phyloP scores from a whole-genome alignment of 2,888 invertebrate species.

The Oscheius sp. region DNA sequence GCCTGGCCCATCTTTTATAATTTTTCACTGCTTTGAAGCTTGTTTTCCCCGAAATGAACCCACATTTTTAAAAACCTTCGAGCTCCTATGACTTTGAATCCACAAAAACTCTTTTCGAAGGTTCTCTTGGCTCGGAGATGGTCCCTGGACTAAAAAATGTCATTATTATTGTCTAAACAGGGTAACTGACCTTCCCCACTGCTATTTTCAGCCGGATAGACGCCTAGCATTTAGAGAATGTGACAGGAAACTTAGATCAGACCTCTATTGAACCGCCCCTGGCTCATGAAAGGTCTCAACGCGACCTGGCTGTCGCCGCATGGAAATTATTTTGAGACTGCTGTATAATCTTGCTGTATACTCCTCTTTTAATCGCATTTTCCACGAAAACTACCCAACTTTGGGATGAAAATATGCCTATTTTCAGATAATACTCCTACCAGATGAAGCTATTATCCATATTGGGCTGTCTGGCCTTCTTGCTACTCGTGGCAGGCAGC shows the following conservation, averaged over 20 bases:
- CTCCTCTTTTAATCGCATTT: no score
- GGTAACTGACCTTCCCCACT: neutral
- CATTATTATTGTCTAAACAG: neutral
- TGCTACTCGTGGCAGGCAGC: neutral
- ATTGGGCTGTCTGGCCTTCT: neutral
- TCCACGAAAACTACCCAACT: no score
- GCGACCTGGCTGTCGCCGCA: no score
- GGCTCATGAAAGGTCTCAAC: no score
- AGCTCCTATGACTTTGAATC: constrained; percentile 26
- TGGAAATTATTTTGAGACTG: no score
- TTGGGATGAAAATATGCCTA: no score
- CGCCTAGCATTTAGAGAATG: constrained; percentile 7
- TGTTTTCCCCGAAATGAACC: neutral
- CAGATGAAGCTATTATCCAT: constrained; percentile 5
- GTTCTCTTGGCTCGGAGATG: neutral
- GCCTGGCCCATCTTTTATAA: no score
- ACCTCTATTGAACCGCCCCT: no score
- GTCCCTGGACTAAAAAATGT: neutral
- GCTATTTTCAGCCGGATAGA: neutral
- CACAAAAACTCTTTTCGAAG: constrained; percentile 34
- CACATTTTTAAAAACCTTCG: constrained; percentile 29
- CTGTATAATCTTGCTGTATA: no score
- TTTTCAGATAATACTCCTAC: constrained; percentile 21
- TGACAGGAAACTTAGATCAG: no score
- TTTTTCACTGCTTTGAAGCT: no score